Percentiles rank a stretch among this genome's conserved stretches.
Evolutionary conservation across 1,140 invertebrate species (phyloP).

Genomic region (Maniola jurtina): DNA sequence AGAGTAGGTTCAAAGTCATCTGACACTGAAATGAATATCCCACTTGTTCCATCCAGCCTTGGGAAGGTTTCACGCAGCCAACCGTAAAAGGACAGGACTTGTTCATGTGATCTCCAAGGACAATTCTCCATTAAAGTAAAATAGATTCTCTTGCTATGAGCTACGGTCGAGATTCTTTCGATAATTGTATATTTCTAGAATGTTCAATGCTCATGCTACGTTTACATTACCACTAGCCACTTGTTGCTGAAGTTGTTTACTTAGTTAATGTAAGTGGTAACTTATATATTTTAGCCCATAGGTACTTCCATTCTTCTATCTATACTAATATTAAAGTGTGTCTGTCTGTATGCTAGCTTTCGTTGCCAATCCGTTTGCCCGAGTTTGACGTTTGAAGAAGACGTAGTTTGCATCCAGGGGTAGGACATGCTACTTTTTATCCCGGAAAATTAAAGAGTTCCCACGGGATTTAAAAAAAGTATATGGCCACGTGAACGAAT

Average conservation of each 20-base stretch:
- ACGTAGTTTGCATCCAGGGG: too few relatives aligned
- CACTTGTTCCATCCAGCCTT: slow-evolving; percentile 55
- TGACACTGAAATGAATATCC: slow-evolving; percentile 63
- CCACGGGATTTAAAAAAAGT: too few relatives aligned
- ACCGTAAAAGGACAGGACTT: slow-evolving; percentile 63
- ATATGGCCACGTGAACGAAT: too few relatives aligned
- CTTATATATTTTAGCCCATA: too few relatives aligned
- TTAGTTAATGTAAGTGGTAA: not conserved
- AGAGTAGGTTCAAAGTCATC: slow-evolving; percentile 32
- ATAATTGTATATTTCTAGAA: not conserved
- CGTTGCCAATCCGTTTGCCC: too few relatives aligned
- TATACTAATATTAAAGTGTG: too few relatives aligned
- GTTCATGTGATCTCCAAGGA: slow-evolving; percentile 48
- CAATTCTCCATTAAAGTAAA: not conserved
- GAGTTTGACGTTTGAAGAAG: too few relatives aligned
- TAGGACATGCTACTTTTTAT: too few relatives aligned
- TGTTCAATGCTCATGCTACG: not conserved
- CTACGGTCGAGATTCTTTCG: not conserved
- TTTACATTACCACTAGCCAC: not conserved
- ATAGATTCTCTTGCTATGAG: not conserved
- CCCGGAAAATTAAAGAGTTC: too few relatives aligned
- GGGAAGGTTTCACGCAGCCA: slow-evolving; percentile 57
- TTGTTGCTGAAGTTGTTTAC: not conserved
- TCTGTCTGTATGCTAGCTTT: too few relatives aligned
- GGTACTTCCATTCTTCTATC: too few relatives aligned